Conservation (phyloP, 1,140 invertebrate genomes). For the Phenacoccus solenopsis region DNA sequence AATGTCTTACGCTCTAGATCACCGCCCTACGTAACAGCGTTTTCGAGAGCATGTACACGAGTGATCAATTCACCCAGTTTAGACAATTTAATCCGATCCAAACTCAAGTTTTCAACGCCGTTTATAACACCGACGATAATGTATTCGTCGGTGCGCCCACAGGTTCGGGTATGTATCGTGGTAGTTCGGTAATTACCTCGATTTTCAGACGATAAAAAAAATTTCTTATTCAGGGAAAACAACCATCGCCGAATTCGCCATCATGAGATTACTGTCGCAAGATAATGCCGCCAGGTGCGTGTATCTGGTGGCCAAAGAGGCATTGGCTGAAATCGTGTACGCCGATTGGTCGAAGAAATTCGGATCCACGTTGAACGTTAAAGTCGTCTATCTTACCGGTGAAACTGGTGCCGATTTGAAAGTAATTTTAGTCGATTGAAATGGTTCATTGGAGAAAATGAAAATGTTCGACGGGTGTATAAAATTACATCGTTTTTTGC, state of each 20-base stretch:
- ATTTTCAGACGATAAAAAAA: background rate
- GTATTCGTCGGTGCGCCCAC: conserved; percentile 96
- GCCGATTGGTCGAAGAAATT: conserved; percentile 87
- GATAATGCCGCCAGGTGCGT: conserved; percentile 68
- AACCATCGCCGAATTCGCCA: conserved; percentile 92
- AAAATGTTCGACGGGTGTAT: too few species aligned
- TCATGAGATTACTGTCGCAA: conserved; percentile 73
- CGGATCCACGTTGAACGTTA: conserved; percentile 60
- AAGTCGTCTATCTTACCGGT: conserved; percentile 88
- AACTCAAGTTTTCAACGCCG: conserved; percentile 97
- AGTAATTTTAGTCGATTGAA: conserved; percentile 33
- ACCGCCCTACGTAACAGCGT: conserved; percentile 68
- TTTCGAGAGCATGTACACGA: conserved; percentile 74
- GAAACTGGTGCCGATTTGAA: conserved; percentile 97
- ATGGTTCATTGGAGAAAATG: too few species aligned
- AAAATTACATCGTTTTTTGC: conserved; percentile 14
- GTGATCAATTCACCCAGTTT: conserved; percentile 47
- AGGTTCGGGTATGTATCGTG: conserved; percentile 45
- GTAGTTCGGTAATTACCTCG: too few species aligned
- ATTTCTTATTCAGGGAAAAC: conserved; percentile 59
- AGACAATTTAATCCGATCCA: conserved; percentile 98
- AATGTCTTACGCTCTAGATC: conserved; percentile 30
- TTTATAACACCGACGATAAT: conserved; percentile 98
- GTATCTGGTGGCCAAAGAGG: conserved; percentile 85
- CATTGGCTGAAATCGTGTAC: conserved; percentile 82